phyloP scores from a whole-genome alignment of 1,140 invertebrate genomes.

The Cydia amplana region DNA sequence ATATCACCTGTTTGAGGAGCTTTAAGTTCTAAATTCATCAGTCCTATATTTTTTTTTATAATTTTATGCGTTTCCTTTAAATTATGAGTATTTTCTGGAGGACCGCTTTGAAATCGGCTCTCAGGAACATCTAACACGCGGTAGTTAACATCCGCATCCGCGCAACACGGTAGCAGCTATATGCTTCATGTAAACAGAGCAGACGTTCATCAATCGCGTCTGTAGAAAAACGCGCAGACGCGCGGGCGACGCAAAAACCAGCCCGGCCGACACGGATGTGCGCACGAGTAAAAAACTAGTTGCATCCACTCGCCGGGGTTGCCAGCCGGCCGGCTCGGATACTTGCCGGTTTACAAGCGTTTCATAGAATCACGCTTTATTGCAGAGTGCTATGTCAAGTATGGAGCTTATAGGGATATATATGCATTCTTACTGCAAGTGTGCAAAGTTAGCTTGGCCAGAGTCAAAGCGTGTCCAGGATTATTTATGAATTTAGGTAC shows the following conservation, averaged over 20 bases:
- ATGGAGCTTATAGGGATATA: no score
- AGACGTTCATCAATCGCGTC: slow-evolving; percentile 68
- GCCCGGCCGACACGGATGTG: slow-evolving; percentile 69
- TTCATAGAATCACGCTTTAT: no score
- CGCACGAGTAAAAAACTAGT: slow-evolving; percentile 39
- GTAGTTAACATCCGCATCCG: slow-evolving; percentile 43
- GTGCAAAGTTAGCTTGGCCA: no score
- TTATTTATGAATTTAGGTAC: no score
- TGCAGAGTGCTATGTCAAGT: no score
- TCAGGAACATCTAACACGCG: not conserved
- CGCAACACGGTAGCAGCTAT: slow-evolving; percentile 48
- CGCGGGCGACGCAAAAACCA: slow-evolving; percentile 60
- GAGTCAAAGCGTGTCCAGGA: no score
- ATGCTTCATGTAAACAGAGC: slow-evolving; percentile 56
- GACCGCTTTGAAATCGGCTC: not conserved
- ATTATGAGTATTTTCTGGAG: no score
- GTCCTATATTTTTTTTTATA: no score
- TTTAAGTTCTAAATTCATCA: no score
- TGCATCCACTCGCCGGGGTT: slow-evolving; percentile 43
- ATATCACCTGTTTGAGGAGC: no score
- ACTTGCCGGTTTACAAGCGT: not conserved
- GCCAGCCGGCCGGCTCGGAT: not conserved
- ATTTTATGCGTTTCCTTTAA: no score
- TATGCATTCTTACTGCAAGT: no score
- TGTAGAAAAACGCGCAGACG: slow-evolving; percentile 60